A percentile compares a stretch with the other conserved stretches of the same genome.
phyloP scores from a whole-genome alignment of 2,888 invertebrate genomes.

The Diachrysia chrysitis region DNA sequence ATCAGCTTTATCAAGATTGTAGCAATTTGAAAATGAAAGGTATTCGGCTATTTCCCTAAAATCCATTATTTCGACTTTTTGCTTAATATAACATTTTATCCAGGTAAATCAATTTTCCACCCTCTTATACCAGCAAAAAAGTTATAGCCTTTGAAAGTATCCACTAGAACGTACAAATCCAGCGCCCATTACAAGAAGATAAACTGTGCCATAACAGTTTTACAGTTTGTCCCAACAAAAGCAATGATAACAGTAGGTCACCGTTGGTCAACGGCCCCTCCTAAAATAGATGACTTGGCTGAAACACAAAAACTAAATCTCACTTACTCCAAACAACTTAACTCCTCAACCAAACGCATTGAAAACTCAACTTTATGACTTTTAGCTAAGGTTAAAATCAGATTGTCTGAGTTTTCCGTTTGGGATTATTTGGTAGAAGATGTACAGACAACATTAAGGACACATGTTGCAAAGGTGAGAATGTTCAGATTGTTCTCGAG shows the following conservation, averaged over 20 bases:
- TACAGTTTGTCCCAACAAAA: slow-evolving; percentile 59
- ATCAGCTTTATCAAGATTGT: too few relatives aligned
- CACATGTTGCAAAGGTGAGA: slow-evolving; percentile 82
- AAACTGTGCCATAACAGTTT: slow-evolving; percentile 56
- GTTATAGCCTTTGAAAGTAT: slow-evolving; percentile 10
- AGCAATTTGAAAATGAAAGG: too few relatives aligned
- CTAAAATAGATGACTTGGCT: slow-evolving; percentile 73
- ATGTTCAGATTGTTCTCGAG: slow-evolving; percentile 74
- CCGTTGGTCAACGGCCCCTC: slow-evolving; percentile 65
- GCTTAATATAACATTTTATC: not conserved
- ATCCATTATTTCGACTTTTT: not conserved
- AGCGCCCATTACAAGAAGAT: slow-evolving; percentile 40
- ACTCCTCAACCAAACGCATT: not conserved
- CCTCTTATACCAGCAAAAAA: not conserved
- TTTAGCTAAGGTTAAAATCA: slow-evolving; percentile 8
- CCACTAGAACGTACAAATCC: slow-evolving; percentile 30
- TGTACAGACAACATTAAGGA: slow-evolving; percentile 70
- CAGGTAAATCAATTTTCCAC: not conserved
- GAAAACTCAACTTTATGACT: not conserved
- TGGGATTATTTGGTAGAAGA: slow-evolving; percentile 27
- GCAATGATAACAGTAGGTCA: slow-evolving; percentile 67
- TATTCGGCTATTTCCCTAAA: not conserved
- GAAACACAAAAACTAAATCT: slow-evolving; percentile 67
- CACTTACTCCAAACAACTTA: slow-evolving; percentile 9
- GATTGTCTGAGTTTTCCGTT: not conserved